Evolutionary conservation across 1,140 invertebrate genomes (phyloP).

Genomic region (Bombus balteatus): DNA sequence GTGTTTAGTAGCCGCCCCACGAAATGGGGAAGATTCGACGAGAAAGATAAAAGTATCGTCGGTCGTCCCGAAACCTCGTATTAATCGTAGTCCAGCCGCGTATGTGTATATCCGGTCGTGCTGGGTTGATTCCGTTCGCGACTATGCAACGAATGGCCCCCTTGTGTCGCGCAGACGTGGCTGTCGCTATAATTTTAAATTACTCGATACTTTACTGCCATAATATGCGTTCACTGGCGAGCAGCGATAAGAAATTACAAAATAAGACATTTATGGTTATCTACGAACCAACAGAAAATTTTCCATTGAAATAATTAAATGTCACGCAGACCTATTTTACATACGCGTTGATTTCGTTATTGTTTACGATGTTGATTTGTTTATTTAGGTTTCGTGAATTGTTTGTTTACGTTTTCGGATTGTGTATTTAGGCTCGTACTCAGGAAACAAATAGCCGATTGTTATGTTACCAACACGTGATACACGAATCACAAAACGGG

Average conservation of each 20-base stretch:
- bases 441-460: background rate
- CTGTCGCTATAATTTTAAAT: background rate
- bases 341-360: background rate
- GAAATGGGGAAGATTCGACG: slow-evolving; percentile 33
- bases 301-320: background rate
- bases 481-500: background rate
- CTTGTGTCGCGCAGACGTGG: background rate
- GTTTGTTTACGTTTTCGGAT: background rate
- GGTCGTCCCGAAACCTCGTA: slow-evolving; percentile 8
- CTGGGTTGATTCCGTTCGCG: background rate
- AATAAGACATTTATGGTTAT: background rate
- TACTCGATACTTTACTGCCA: background rate
- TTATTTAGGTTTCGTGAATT: background rate
- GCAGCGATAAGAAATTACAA: background rate
- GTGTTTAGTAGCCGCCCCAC: background rate
- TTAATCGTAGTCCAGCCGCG: background rate
- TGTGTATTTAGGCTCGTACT: background rate
- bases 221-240: background rate
- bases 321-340: background rate
- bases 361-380: background rate
- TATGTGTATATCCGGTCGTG: background rate
- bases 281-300: background rate
- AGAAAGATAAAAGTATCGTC: slow-evolving; percentile 35
- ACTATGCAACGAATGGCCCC: background rate
- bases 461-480: background rate